A percentile compares a stretch with the other conserved stretches of the same genome.
Evolutionary conservation across 64 coral and sea anemone species (phyloP).

Genomic region (Actinia tenebrosa): DNA sequence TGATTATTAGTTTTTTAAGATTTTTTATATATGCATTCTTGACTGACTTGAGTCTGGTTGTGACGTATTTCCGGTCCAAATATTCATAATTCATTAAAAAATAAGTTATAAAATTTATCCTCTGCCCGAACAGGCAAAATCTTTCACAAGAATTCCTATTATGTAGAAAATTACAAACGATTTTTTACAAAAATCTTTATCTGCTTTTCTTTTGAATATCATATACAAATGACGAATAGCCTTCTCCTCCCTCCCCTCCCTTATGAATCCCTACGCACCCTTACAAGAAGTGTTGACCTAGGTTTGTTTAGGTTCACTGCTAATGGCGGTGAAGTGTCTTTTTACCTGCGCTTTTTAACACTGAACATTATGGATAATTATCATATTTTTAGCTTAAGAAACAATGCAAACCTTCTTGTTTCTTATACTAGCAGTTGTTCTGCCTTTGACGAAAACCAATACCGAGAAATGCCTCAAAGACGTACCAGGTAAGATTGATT

Average conservation of each 20-base stretch:
- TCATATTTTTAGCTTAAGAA: not conserved
- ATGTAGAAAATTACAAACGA: no score
- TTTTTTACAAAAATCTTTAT: not conserved
- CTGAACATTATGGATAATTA: slow-evolving; percentile 16
- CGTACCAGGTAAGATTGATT: not conserved
- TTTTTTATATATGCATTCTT: no score
- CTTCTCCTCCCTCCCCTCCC: not conserved
- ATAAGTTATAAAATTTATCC: no score
- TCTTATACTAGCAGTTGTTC: not conserved
- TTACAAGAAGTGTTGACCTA: not conserved
- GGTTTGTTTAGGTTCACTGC: slow-evolving; percentile 10
- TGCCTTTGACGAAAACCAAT: not conserved
- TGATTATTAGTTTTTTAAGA: no score
- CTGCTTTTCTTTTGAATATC: not conserved
- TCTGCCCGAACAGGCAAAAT: no score
- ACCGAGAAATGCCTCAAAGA: slow-evolving; percentile 12
- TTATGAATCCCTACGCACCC: not conserved
- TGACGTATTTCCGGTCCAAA: no score
- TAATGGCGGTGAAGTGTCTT: slow-evolving; percentile 15
- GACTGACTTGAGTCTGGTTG: no score
- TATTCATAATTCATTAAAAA: no score
- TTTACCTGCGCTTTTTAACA: not conserved
- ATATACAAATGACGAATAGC: not conserved
- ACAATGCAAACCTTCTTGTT: slow-evolving; percentile 16
- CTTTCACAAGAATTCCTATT: no score